A percentile compares a stretch with the other conserved stretches of the same genome.
These are phyloP conservation scores for Rousettus madagascariensis DNA, from an alignment of 2,797 vertebrate genomes.

Conservation along the genomic window DNA sequence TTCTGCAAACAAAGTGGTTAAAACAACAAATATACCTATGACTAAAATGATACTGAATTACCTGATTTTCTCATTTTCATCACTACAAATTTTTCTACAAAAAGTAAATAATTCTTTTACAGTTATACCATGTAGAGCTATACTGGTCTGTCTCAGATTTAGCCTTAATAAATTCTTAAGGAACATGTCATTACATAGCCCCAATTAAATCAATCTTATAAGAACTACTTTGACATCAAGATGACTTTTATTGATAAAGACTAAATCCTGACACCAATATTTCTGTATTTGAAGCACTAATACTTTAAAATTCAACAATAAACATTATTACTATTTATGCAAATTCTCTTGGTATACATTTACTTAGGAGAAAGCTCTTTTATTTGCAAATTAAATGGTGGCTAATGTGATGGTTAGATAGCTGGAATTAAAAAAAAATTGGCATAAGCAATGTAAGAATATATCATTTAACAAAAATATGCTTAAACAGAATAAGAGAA, in stretches of 20 bases:
- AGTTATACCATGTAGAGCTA: not conserved
- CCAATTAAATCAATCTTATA: not conserved
- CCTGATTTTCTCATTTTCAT: not conserved
- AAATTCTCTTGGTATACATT: not conserved
- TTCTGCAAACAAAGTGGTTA: not conserved
- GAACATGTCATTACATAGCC: not conserved
- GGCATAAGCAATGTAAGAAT: not conserved
- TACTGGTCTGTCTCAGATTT: not conserved
- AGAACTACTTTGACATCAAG: not conserved
- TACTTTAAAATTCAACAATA: not conserved
- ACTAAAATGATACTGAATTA: not conserved
- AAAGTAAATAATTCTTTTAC: not conserved
- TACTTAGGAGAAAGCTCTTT: not conserved
- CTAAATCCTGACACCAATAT: not conserved
- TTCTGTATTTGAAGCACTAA: not conserved
- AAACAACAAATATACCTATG: not conserved
- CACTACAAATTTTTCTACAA: not conserved
- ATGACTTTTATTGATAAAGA: not conserved
- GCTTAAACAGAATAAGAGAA: not conserved
- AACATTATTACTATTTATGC: not conserved
- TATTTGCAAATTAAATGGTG: not conserved
- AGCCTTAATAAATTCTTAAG: not conserved
- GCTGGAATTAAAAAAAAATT: not conserved
- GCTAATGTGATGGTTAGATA: not conserved
- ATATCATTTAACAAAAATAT: not conserved